Percentiles rank a stretch among this genome's conserved stretches.
These are phyloP conservation scores for Eupithecia pulchellata DNA, from an alignment of 2,888 invertebrate genomes.

Conservation along the genomic window DNA sequence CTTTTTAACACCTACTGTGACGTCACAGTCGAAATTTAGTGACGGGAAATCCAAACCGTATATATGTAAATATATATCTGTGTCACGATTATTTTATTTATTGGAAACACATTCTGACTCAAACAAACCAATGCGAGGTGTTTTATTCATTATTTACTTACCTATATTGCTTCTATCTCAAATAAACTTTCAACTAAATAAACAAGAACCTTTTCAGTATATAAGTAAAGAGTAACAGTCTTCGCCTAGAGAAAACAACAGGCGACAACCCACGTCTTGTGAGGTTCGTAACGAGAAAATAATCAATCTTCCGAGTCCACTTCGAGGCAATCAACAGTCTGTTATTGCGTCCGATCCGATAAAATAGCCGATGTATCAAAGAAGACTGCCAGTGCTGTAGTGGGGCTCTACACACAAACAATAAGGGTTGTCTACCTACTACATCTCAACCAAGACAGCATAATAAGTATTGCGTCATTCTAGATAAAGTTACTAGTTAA, in stretches of 20 bases:
- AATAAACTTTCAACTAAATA: slow-evolving; percentile 16
- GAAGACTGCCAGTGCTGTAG: slow-evolving; percentile 60
- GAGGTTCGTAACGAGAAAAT: slow-evolving; percentile 76
- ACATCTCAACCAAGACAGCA: neutral
- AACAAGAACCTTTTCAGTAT: slow-evolving; percentile 21
- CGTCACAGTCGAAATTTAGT: no score
- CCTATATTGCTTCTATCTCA: slow-evolving; percentile 4
- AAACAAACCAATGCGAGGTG: no score
- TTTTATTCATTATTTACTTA: no score
- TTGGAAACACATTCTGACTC: no score
- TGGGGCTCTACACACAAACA: neutral
- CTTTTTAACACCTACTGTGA: no score
- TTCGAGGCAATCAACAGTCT: slow-evolving; percentile 84
- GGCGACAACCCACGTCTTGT: slow-evolving; percentile 50
- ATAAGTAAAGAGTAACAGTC: slow-evolving; percentile 28
- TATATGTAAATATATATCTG: no score
- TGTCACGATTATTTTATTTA: no score
- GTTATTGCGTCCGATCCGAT: slow-evolving; percentile 84
- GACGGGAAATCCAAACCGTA: no score
- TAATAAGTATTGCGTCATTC: no score
- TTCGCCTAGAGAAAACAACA: slow-evolving; percentile 61
- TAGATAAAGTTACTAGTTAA: no score
- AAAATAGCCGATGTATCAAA: slow-evolving; percentile 85
- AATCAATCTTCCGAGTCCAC: slow-evolving; percentile 83
- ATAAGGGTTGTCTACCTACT: neutral